Evolutionary conservation across 2,797 vertebrate genomes (phyloP).

Genomic region (Sebastes ruberrimus): DNA sequence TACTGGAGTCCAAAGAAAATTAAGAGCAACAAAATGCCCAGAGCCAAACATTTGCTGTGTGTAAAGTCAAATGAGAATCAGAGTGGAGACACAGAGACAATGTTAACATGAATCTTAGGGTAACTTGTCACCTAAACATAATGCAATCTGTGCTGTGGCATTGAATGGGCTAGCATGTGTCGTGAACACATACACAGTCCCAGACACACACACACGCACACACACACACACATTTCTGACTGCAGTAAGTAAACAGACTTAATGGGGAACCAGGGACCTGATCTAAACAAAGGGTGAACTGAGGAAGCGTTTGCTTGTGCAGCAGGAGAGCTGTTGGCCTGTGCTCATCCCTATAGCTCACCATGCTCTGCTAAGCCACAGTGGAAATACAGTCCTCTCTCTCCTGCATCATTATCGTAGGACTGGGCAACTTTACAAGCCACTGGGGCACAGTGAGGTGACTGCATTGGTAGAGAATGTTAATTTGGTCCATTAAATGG

Average conservation of each 20-base stretch:
- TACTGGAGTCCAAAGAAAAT: neutral
- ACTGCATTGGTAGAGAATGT: conserved; percentile 36
- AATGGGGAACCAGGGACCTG: conserved; percentile 64
- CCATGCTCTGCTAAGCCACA: conserved; percentile 46
- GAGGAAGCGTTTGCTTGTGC: conserved; percentile 50
- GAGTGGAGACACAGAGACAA: neutral
- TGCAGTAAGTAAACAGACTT: conserved; percentile 66
- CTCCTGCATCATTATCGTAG: conserved; percentile 45
- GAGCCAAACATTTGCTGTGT: conserved; percentile 1
- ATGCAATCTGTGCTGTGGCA: neutral
- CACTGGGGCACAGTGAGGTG: conserved; percentile 34
- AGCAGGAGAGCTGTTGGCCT: conserved; percentile 57
- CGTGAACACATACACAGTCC: conserved; percentile 10
- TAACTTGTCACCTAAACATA: neutral
- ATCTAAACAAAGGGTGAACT: conserved; percentile 57
- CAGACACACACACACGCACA: neutral
- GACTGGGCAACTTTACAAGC: conserved; percentile 39
- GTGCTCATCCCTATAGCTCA: conserved; percentile 50
- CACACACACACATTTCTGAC: conserved; percentile 33
- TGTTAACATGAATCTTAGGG: neutral
- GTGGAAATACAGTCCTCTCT: conserved; percentile 32
- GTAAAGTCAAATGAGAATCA: neutral
- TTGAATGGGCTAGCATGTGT: neutral
- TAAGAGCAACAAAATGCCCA: conserved; percentile 1
- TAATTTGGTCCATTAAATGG: conserved; percentile 43